Evolutionary conservation across 2,888 invertebrate genomes (phyloP).

Genomic region (Anthophora plumipes): DNA sequence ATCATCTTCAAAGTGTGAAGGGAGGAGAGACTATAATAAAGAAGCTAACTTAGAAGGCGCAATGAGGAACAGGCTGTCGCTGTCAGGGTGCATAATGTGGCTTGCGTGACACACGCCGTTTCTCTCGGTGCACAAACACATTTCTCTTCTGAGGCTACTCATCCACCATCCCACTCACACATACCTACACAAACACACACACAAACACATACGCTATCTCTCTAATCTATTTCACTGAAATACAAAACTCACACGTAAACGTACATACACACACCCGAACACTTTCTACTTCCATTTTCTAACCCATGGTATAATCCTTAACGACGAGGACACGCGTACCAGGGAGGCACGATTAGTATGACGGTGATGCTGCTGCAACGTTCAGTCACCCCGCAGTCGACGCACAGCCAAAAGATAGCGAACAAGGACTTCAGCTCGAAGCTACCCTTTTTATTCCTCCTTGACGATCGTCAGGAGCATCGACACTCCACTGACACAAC

Average conservation of each 20-base stretch:
- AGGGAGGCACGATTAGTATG: slow-evolving; percentile 82
- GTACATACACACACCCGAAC: not conserved
- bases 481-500: slow-evolving; percentile 63
- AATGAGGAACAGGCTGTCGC: slow-evolving; percentile 47
- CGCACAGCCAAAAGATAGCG: slow-evolving; percentile 81
- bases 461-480: slow-evolving; percentile 75
- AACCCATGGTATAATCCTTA: slow-evolving; percentile 57
- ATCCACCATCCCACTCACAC: too few species aligned
- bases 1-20: not conserved
- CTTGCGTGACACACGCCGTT: slow-evolving; percentile 71
- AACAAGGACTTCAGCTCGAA: slow-evolving; percentile 78
- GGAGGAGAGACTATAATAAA: not conserved
- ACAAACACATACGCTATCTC: too few species aligned
- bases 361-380: slow-evolving; percentile 85
- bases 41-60: slow-evolving; percentile 6
- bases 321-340: slow-evolving; percentile 72
- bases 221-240: too few species aligned
- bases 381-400: slow-evolving; percentile 83
- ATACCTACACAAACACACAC: too few species aligned
- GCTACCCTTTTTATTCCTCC: slow-evolving; percentile 80
- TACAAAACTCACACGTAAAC: too few species aligned
- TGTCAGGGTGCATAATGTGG: slow-evolving; percentile 47
- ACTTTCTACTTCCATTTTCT: slow-evolving; percentile 22
- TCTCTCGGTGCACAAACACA: slow-evolving; percentile 19
- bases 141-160: slow-evolving; percentile 25